Base-by-base conservation (phyloP, 2,113 vertebrate species). In the Columba janthina region DNA sequence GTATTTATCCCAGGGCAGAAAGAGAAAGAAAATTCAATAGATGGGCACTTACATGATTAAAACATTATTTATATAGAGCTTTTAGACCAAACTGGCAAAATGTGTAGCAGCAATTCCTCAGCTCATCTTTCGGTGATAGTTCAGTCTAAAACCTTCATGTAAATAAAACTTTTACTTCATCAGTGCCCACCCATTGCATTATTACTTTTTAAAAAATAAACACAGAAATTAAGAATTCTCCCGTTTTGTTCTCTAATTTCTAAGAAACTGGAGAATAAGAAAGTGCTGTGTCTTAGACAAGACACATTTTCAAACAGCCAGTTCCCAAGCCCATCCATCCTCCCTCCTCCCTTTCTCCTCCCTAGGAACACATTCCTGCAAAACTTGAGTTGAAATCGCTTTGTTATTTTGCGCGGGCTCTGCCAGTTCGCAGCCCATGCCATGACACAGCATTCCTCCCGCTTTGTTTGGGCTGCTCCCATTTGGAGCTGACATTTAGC, bases 401-500 rank as follows among this genome's bases (percentile, higher is more conserved):
- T 31, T 72, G 91, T 90, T 96, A 26, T 86, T 91, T 38, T 4
- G 17, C 7, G 50, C 0, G 2, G 9, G 51, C 32, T n/a, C 56
- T 74, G 91, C 36, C 91, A 73, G 88, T 48, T 25, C 15, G 18
- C 58, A 88, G 74, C 82, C 93, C 38, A 5, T 95, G 92, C 93
- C 79, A 32, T 88, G 93, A 84, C 90, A 84, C 78, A 92, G 94
- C 92, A 84, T 86, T 96, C 85, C 85, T 84, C 29, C 46, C 0
- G 10, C 89, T 85, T 62, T 91, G 50, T 83, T 53, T 57, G 36
- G 94, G 44, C 94, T 46, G 80, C 74, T 61, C 8, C 7, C 4
- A 6, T 50, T 38, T 7, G 3, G 19, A 28, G 89, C 88, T 97
- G 96, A 81, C 95, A 91, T 96, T 96, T 88, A 67, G 28, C 67